Conservation (phyloP, 2,888 invertebrate genomes). For the Metopia argyrocephala region DNA sequence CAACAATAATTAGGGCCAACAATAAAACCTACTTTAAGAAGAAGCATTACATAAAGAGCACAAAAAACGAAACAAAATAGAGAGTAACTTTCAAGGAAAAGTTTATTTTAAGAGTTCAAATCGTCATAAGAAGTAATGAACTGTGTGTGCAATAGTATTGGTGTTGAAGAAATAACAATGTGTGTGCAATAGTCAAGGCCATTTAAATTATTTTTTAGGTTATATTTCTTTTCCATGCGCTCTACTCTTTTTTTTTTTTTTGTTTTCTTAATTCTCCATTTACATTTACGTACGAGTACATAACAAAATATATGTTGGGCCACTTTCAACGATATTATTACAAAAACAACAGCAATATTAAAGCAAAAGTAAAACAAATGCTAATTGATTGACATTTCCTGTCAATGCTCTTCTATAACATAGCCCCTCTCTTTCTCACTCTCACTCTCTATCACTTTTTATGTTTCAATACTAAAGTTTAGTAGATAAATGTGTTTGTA, state of each 20-base stretch:
- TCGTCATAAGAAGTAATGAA: no score
- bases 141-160: no score
- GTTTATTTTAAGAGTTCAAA: no score
- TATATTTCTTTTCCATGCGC: neutral
- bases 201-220: neutral
- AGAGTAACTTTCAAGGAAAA: no score
- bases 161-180: no score
- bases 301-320: neutral
- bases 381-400: constrained; percentile 74
- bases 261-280: neutral
- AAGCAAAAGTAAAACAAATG: neutral
- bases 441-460: neutral
- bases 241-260: neutral
- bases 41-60: no score
- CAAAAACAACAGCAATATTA: neutral
- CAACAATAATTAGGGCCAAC: no score
- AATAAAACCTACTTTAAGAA: no score
- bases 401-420: constrained; percentile 61
- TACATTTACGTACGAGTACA: constrained; percentile 1
- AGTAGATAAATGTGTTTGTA: constrained; percentile 21
- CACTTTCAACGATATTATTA: neutral
- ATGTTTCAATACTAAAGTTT: no score
- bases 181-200: neutral
- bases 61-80: no score
- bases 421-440: constrained; percentile 4